Conservation (phyloP, 2,888 invertebrate genomes). For the Bimastos eiseni region DNA sequence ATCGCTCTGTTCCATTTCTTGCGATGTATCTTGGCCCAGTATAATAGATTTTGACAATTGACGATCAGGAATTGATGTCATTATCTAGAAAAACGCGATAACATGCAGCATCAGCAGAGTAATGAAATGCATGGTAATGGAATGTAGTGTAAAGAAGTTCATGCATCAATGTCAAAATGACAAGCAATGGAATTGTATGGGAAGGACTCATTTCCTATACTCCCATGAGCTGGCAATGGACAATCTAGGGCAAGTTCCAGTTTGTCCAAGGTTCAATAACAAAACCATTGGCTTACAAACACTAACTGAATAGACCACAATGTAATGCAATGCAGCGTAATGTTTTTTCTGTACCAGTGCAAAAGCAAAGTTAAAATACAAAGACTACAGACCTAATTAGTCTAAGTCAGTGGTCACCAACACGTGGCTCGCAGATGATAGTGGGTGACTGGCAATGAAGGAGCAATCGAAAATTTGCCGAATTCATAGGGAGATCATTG, state of each 20-base stretch:
- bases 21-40: constrained; percentile 53
- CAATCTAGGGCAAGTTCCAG: too few species aligned
- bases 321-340: neutral
- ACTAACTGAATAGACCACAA: neutral
- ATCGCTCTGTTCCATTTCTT: constrained; percentile 49
- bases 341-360: neutral
- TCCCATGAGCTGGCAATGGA: neutral
- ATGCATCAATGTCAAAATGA: neutral
- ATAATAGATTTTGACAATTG: constrained; percentile 73
- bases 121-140: neutral
- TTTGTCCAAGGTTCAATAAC: neutral
- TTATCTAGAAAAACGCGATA: constrained; percentile 71
- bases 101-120: neutral
- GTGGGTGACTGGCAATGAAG: too few species aligned
- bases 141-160: neutral
- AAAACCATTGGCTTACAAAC: neutral
- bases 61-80: constrained; percentile 93
- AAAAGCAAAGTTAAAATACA: neutral
- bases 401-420: too few species aligned
- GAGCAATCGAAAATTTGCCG: too few species aligned
- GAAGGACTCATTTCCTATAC: neutral
- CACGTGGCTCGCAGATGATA: too few species aligned
- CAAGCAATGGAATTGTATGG: neutral
- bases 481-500: too few species aligned
- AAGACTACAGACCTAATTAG: too few species aligned